Evolutionary conservation across 2,113 vertebrate species (phyloP), one percentile per base, ranked within the genome.

Genomic region (Dolichotis patagonum): DNA sequence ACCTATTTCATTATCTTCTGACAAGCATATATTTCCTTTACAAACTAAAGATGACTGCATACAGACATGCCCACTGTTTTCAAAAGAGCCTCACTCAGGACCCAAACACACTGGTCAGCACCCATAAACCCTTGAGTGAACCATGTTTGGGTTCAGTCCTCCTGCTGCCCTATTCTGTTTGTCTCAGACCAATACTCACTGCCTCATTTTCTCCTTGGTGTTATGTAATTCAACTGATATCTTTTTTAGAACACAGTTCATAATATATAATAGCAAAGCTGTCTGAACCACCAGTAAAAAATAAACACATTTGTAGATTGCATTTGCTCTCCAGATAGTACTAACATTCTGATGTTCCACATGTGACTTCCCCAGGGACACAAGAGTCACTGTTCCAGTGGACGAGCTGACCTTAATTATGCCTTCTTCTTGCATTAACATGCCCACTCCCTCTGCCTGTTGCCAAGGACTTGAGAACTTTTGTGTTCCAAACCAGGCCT

Each of bases 311-410:
- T 85, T 90, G 52, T 43, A 81, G 85, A 63, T 46, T 93, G 71
- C 58, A 56, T 87, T 87, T 95, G 90, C 85, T 95, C 95, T 96
- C 87, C 84, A 95, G 94, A 85, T 96, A 95, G 67, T 54, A 43
- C 26, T 82, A 49, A 78, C 81, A 10, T 87, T 78, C 89, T 69
- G 38, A 38, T 73, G 32, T 81, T 96, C 62, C 86, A 30, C 43
- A 3, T 85, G 73, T 69, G 86, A 95, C 73, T 95, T 49, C 83
- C 83, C 67, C 93, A 96, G 63, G 96, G 87, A 97, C 89, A 93
- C 54, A 84, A 49, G 49, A 73, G 28, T 85, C 63, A 95, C 85
- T 85, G 38, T 92, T 90, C 30, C 78, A 65, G 91, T 86, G 32
- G 84, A 71, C 84, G 84, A 91, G 41, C 89, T 87, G 62, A 75